Conservation (phyloP, 2,113 vertebrate species). For the Cheilinus undulatus region DNA sequence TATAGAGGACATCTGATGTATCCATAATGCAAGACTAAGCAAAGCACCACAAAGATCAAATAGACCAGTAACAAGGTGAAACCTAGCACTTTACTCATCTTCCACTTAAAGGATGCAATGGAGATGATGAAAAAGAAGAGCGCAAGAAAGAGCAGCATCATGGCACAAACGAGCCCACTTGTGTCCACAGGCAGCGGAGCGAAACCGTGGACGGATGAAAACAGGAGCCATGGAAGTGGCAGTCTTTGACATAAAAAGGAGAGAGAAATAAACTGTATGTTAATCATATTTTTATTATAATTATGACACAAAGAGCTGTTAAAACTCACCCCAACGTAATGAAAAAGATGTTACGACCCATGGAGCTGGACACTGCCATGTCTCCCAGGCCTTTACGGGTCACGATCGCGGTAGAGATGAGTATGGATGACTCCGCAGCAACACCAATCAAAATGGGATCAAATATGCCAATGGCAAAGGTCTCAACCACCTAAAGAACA, state of each 20-base stretch:
- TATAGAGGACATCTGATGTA: constrained; percentile 87
- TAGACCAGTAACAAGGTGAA: constrained; percentile 96
- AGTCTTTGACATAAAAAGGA: constrained; percentile 79
- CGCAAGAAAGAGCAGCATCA: constrained; percentile 96
- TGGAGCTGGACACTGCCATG: constrained; percentile 98
- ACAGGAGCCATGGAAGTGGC: constrained; percentile 93
- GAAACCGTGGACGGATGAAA: constrained; percentile 83
- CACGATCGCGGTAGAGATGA: constrained; percentile 97
- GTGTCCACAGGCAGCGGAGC: constrained; percentile 92
- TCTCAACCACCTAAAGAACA: constrained; percentile 91
- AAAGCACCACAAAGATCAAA: constrained; percentile 93
- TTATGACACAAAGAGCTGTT: neutral
- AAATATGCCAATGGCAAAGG: constrained; percentile 94
- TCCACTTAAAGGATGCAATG: constrained; percentile 93
- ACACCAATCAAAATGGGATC: constrained; percentile 97
- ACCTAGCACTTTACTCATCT: constrained; percentile 94
- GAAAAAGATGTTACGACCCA: constrained; percentile 98
- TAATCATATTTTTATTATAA: neutral
- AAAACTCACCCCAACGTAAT: constrained; percentile 95
- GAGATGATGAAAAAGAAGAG: constrained; percentile 95
- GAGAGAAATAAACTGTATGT: neutral
- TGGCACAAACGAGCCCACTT: constrained; percentile 96
- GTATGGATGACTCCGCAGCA: constrained; percentile 96
- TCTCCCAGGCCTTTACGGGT: constrained; percentile 95
- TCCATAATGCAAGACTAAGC: constrained; percentile 94